A percentile compares a stretch with the other conserved stretches of the same genome.
Evolutionary conservation across 2,888 invertebrate genomes (phyloP).

Genomic region (Hypolimnas misippus): DNA sequence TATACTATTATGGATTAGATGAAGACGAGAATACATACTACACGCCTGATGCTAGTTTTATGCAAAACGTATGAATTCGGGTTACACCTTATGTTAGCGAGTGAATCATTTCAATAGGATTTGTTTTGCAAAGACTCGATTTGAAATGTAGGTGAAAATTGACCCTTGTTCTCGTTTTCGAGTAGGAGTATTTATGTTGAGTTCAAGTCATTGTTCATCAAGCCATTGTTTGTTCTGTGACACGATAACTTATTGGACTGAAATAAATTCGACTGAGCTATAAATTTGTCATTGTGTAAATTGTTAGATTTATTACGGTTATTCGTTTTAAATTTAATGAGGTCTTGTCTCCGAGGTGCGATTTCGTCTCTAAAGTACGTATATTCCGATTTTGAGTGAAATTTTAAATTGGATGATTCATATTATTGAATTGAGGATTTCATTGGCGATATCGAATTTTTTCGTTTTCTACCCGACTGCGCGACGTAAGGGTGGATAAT

Average conservation of each 20-base stretch:
- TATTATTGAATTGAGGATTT: no score
- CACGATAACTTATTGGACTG: conserved; percentile 33
- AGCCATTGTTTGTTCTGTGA: conserved; percentile 45
- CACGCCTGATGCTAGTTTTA: no score
- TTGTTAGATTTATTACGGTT: conserved; percentile 21
- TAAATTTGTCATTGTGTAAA: conserved; percentile 32
- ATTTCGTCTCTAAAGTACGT: not conserved
- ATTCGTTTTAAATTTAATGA: conserved; percentile 23
- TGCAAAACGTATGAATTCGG: no score
- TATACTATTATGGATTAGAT: no score
- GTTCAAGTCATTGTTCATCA: conserved; percentile 50
- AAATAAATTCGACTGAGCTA: conserved; percentile 37
- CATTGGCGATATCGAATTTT: no score
- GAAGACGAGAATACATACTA: no score
- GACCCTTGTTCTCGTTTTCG: conserved; percentile 61
- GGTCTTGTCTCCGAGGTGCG: not conserved
- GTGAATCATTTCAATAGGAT: conserved; percentile 52
- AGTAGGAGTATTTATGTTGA: conserved; percentile 54
- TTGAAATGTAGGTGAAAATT: conserved; percentile 70
- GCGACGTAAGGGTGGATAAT: no score
- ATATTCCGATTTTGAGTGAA: no score
- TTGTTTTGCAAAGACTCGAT: conserved; percentile 57
- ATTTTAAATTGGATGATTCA: not conserved
- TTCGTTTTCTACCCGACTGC: no score
- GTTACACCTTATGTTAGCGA: conserved; percentile 35